These are phyloP conservation scores for Clusia tigrina DNA, from an alignment of 2,888 invertebrate genomes.

Conservation along the genomic window DNA sequence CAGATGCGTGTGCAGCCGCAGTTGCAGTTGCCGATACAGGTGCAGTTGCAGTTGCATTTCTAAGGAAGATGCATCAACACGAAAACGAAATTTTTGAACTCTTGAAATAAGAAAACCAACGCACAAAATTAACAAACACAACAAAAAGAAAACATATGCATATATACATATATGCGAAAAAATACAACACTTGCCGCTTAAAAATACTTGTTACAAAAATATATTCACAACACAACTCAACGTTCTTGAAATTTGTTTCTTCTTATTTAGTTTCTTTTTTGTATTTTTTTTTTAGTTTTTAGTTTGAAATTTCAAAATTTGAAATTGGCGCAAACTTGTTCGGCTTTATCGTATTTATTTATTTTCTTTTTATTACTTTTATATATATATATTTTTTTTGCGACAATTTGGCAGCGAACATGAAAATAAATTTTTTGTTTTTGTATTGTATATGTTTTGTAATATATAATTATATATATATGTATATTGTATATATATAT, in stretches of 20 bases:
- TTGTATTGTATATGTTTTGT: neutral
- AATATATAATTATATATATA: no score
- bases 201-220: neutral
- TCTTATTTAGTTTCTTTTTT: no score
- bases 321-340: constrained; percentile 20
- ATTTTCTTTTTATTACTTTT: no score
- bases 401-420: neutral
- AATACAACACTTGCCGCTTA: neutral
- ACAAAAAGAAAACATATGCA: neutral
- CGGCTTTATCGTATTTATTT: no score
- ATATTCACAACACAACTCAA: neutral
- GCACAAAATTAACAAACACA: neutral
- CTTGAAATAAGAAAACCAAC: constrained; percentile 3
- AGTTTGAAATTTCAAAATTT: neutral
- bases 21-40: no score
- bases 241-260: no score
- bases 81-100: no score
- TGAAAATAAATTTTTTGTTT: neutral
- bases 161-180: neutral
- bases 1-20: no score
- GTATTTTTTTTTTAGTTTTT: no score
- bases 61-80: no score
- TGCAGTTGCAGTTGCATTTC: no score
- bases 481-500: neutral
- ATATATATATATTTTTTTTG: no score